Percentiles rank a stretch among this genome's conserved stretches.
Evolutionary conservation across 53 echinoderm and acorn worm species (phyloP).

Genomic region (Mesocentrotus franciscanus): DNA sequence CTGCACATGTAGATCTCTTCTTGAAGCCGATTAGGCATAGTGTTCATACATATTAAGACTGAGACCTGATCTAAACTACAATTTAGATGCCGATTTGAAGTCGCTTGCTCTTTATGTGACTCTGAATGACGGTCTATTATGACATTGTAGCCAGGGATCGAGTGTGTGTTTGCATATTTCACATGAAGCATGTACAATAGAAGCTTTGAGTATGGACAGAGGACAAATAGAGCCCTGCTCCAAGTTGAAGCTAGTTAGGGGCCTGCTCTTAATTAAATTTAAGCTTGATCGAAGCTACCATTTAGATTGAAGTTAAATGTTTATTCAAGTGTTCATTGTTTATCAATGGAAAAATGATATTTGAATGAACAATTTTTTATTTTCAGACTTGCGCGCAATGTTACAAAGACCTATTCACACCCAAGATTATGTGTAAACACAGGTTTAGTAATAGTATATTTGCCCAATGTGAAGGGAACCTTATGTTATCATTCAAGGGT

Average conservation of each 20-base stretch:
- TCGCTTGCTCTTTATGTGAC: not conserved
- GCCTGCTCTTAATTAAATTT: not conserved
- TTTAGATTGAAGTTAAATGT: not conserved
- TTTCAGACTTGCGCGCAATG: too few species aligned
- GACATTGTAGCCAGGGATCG: not conserved
- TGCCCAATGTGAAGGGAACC: not conserved
- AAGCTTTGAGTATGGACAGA: not conserved
- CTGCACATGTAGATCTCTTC: not conserved
- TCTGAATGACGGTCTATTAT: not conserved
- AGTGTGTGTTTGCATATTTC: not conserved
- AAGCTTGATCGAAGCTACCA: not conserved
- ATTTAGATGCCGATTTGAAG: not conserved
- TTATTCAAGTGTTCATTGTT: too few species aligned
- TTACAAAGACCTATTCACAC: too few species aligned
- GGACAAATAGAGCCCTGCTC: not conserved
- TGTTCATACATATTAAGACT: slow-evolving; percentile 5
- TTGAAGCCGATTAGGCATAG: not conserved
- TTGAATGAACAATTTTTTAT: too few species aligned
- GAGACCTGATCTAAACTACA: not conserved
- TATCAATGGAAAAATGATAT: too few species aligned
- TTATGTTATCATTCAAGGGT: not conserved
- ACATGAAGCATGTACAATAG: not conserved
- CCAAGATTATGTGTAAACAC: not conserved
- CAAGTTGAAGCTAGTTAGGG: too few species aligned
- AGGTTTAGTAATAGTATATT: not conserved